These are phyloP conservation scores for Sebastes diploproa DNA, from an alignment of 2,797 vertebrate genomes.

Conservation along the genomic window DNA sequence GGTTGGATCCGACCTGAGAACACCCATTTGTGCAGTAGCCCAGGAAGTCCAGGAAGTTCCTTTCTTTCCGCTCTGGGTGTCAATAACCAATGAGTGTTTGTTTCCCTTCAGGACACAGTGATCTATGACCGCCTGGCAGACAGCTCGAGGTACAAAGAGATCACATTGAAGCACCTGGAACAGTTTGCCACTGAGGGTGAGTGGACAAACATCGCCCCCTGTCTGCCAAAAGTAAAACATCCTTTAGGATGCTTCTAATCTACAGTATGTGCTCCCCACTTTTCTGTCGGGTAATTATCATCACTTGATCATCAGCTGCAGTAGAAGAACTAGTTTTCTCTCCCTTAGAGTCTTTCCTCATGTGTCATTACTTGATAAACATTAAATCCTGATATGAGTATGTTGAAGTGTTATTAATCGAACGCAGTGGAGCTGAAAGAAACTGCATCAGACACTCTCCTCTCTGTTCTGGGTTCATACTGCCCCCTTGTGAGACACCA, in stretches of 20 bases:
- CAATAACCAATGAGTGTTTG: slow-evolving; percentile 48
- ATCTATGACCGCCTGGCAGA: slow-evolving; percentile 97
- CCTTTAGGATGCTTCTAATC: background rate
- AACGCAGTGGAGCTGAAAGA: slow-evolving; percentile 14
- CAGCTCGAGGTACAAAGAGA: slow-evolving; percentile 97
- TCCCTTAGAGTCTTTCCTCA: background rate
- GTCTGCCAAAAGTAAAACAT: slow-evolving; percentile 33
- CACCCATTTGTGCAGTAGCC: background rate
- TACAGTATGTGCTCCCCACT: background rate
- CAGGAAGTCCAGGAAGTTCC: slow-evolving; percentile 2
- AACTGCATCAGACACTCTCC: slow-evolving; percentile 13
- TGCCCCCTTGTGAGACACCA: slow-evolving; percentile 72
- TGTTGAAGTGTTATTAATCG: background rate
- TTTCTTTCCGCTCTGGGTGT: slow-evolving; percentile 29
- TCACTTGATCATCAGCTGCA: background rate
- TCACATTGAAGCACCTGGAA: slow-evolving; percentile 97
- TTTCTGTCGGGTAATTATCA: background rate
- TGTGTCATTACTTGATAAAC: background rate
- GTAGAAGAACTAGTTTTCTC: background rate
- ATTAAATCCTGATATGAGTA: background rate
- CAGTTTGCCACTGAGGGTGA: slow-evolving; percentile 98
- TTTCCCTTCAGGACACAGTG: slow-evolving; percentile 91
- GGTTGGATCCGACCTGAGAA: background rate
- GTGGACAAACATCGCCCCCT: slow-evolving; percentile 67
- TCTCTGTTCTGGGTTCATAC: slow-evolving; percentile 46